Conservation (phyloP, 2,888 invertebrate genomes). For the Cyclophora punctaria region DNA sequence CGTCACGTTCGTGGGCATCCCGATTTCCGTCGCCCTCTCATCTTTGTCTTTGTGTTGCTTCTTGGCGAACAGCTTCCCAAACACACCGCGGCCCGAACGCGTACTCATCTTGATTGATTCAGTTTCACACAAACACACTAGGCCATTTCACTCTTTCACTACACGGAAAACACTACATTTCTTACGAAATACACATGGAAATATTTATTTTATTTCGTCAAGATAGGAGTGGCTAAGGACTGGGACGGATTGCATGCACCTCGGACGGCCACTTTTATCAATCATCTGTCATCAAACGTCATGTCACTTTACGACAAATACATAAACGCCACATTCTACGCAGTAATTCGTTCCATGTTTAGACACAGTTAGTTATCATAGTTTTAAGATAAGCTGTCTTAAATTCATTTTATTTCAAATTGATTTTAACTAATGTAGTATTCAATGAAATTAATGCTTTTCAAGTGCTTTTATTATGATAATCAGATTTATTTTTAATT, state of each 20-base stretch:
- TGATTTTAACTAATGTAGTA: no score
- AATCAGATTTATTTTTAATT: neutral
- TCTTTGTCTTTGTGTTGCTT: constrained; percentile 57
- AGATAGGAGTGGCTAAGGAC: constrained; percentile 67
- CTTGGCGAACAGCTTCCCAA: constrained; percentile 68
- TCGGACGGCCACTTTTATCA: constrained; percentile 35
- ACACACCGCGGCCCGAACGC: constrained; percentile 64
- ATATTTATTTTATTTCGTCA: constrained; percentile 31
- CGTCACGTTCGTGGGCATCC: constrained; percentile 88
- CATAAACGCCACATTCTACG: constrained; percentile 18
- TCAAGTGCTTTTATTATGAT: neutral
- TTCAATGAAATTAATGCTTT: neutral
- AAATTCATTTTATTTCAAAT: neutral
- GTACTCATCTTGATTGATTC: constrained; percentile 62
- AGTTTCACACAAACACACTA: constrained; percentile 32
- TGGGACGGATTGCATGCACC: constrained; percentile 51
- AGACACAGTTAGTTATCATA: no score
- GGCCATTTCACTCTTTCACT: constrained; percentile 46
- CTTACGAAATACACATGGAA: constrained; percentile 33
- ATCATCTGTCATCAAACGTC: constrained; percentile 44
- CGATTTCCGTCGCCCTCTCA: constrained; percentile 80
- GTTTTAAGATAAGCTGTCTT: no score
- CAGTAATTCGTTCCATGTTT: neutral
- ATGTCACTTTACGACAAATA: constrained; percentile 8
- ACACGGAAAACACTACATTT: constrained; percentile 48